These are phyloP conservation scores for Meloidogyne chitwoodi DNA, from an alignment of 1,140 invertebrate genomes.

Conservation along the genomic window DNA sequence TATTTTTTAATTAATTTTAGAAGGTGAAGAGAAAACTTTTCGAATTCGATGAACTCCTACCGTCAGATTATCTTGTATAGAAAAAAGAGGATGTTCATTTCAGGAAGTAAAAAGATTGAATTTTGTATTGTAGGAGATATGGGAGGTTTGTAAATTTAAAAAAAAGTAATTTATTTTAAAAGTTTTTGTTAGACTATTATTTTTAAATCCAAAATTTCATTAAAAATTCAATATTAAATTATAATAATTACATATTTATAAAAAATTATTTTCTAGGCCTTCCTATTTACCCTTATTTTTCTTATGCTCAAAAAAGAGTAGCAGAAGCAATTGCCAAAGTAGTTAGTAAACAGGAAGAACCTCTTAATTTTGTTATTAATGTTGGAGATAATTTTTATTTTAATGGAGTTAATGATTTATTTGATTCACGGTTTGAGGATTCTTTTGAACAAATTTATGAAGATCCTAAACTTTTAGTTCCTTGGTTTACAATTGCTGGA, in stretches of 20 bases:
- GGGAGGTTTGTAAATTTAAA: constrained; percentile 30
- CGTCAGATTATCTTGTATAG: constrained; percentile 23
- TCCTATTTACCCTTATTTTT: constrained; percentile 35
- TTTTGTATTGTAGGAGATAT: constrained; percentile 53
- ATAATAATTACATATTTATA: too few species aligned
- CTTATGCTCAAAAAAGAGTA: constrained; percentile 36
- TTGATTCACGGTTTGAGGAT: constrained; percentile 39
- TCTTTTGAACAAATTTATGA: constrained; percentile 44
- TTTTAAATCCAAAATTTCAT: too few species aligned
- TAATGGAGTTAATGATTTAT: constrained; percentile 37
- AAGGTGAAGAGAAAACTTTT: not conserved
- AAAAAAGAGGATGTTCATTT: constrained; percentile 18
- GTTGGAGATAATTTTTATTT: constrained; percentile 48
- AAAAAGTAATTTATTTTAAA: too few species aligned
- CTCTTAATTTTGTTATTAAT: constrained; percentile 41
- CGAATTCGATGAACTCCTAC: constrained; percentile 20
- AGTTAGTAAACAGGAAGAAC: constrained; percentile 10
- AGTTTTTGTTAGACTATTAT: too few species aligned
- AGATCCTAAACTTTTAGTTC: constrained; percentile 22
- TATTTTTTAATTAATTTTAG: not conserved
- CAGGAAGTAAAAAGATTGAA: constrained; percentile 18
- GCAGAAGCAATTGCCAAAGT: constrained; percentile 30
- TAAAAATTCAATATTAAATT: too few species aligned
- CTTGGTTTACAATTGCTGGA: constrained; percentile 63
- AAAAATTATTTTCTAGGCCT: constrained; percentile 17